Evolutionary conservation across 2,113 vertebrate genomes (phyloP).

Genomic region (Pipa parva): DNA sequence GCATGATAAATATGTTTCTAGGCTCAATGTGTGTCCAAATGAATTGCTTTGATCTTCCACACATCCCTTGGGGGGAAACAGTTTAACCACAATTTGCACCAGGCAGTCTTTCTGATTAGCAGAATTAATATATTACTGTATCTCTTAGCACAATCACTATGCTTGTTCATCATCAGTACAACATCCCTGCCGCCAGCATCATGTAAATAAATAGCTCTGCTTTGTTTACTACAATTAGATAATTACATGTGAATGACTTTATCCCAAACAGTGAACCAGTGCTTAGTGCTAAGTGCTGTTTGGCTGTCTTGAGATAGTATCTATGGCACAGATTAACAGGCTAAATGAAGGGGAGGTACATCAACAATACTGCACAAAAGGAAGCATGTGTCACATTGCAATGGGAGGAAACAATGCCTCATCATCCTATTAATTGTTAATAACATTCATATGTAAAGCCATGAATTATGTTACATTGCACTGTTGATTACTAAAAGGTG

Average conservation of each 20-base stretch:
- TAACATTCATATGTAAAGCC: neutral
- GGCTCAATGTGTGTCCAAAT: too few species aligned
- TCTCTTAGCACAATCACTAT: neutral
- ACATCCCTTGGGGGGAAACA: too few species aligned
- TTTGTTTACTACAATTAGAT: constrained; percentile 13
- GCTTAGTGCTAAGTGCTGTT: neutral
- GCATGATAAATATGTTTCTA: too few species aligned
- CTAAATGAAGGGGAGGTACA: neutral
- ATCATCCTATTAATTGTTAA: neutral
- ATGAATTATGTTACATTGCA: neutral
- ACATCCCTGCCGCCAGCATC: constrained; percentile 7
- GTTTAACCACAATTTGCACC: too few species aligned
- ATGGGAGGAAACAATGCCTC: neutral
- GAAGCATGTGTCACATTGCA: neutral
- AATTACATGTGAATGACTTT: constrained; percentile 14
- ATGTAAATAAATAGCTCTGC: constrained; percentile 1
- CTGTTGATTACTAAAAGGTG: too few species aligned
- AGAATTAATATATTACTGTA: neutral
- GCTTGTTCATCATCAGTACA: neutral
- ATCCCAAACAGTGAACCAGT: neutral
- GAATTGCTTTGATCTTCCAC: too few species aligned
- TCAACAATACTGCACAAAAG: neutral
- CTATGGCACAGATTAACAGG: constrained; percentile 13
- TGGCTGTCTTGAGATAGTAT: constrained; percentile 8
- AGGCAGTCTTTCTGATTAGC: neutral